Evolutionary conservation across 1,140 invertebrate species (phyloP), one percentile per base, ranked within the genome.

Genomic region (Rhizoglyphus robini): DNA sequence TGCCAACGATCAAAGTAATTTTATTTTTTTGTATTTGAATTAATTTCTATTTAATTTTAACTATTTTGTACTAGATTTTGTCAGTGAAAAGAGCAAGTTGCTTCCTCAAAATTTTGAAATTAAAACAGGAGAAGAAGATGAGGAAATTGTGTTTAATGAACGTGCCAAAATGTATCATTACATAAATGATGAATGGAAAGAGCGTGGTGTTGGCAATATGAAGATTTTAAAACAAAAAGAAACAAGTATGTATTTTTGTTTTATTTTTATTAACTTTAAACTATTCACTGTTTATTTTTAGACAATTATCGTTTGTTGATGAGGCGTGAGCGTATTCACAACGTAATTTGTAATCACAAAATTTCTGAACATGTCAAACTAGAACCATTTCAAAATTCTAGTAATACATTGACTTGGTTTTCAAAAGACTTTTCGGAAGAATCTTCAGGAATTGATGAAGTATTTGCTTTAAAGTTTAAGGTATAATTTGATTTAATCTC

Each of bases 111-210:
- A 71, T 25, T 74, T 78, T 62, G 85, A 88, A 66, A 84, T 87
- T 25, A 84, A 83, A 72, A 95, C 88, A 20, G 90, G 86, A 15
- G 89, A 89, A 78, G 90, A 94, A 75, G 79, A 89, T 68, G 89
- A 93, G 72, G 84, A 70, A 67, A 38, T 67, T 20, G 18, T 76
- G 18, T 77, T 71, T 51, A 66, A 47, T 29, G 38, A 71, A 20
- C 60, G 73, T 61, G 72, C 87, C 0, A 91, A 90, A 74, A 74
- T 92, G 8, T 91, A 83, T 71, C 80, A 87, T 34, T 90, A 83
- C 70, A 30, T 59, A 36, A 25, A 46, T 15, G 72, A 63, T 13
- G 76, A 80, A 68, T 80, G 77, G 76, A 80, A 79, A 68, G 79
- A 81, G 70, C 71, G 78, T n/a, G 79, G 79, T 25, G 51, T 79